Conservation (phyloP, 2,888 invertebrate species). For the Habrosyne pyritoides region DNA sequence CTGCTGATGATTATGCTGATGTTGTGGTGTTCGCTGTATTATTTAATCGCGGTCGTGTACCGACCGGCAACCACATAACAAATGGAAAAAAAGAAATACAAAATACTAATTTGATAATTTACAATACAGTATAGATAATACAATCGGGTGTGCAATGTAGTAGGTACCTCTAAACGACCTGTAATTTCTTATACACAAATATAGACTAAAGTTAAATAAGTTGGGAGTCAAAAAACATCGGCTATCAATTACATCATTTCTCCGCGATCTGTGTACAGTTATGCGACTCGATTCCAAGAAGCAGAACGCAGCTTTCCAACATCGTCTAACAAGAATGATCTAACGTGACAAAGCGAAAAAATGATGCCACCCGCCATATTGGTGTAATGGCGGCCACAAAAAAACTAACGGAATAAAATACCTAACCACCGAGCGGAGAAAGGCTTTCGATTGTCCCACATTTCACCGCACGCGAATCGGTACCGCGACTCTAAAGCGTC, state of each 20-base stretch:
- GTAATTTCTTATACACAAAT: background rate
- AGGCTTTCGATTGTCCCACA: slow-evolving; percentile 84
- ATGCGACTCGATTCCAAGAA: slow-evolving; percentile 70
- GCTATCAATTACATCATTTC: slow-evolving; percentile 74
- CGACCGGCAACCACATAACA: too few relatives aligned
- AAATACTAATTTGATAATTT: too few relatives aligned
- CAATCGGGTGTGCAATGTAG: too few relatives aligned
- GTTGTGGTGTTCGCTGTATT: too few relatives aligned
- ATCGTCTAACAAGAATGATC: slow-evolving; percentile 80
- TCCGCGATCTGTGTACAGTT: slow-evolving; percentile 64
- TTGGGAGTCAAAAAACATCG: slow-evolving; percentile 15
- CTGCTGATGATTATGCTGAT: too few relatives aligned
- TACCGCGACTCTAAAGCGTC: slow-evolving; percentile 58
- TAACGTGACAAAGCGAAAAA: slow-evolving; percentile 83
- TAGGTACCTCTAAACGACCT: too few relatives aligned
- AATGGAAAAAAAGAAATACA: too few relatives aligned
- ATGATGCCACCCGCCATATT: slow-evolving; percentile 80
- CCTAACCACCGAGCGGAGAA: slow-evolving; percentile 79
- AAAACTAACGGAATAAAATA: slow-evolving; percentile 84
- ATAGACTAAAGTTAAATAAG: slow-evolving; percentile 3
- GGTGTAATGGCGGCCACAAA: slow-evolving; percentile 79
- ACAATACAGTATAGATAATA: background rate
- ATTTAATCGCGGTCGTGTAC: too few relatives aligned
- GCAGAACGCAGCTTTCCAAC: slow-evolving; percentile 76
- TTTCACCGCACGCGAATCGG: slow-evolving; percentile 77